phyloP scores from a whole-genome alignment of 2,888 invertebrate species.

The Ommatoiulus sabulosus region DNA sequence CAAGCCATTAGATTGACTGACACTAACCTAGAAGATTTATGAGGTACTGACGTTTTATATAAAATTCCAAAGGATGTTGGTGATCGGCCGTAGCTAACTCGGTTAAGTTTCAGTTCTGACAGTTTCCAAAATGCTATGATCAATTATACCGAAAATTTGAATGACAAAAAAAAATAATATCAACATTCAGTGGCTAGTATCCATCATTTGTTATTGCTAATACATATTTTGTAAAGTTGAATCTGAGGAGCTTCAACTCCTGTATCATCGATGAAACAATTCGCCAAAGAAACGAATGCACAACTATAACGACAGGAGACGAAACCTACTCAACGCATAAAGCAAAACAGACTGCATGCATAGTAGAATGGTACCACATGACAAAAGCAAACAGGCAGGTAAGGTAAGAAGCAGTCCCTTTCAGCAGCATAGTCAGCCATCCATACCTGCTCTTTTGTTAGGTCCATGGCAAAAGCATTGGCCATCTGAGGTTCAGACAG shows the following conservation, averaged over 20 bases:
- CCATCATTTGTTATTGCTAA: not conserved
- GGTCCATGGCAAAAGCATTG: not conserved
- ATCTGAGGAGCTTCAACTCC: too few relatives aligned
- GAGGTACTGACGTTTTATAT: not conserved
- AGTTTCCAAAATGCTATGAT: too few relatives aligned
- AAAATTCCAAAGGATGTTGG: too few relatives aligned
- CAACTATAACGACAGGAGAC: not conserved
- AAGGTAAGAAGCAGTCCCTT: slow-evolving; percentile 29
- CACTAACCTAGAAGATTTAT: not conserved
- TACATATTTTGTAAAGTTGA: too few relatives aligned
- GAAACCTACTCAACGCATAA: not conserved
- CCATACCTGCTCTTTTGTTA: slow-evolving; percentile 41
- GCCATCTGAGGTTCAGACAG: not conserved
- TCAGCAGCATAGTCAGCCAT: not conserved
- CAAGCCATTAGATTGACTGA: not conserved
- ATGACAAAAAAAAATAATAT: too few relatives aligned
- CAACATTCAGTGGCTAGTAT: not conserved
- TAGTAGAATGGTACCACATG: not conserved
- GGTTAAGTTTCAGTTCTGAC: too few relatives aligned
- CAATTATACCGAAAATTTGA: too few relatives aligned
- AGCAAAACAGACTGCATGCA: slow-evolving; percentile 42
- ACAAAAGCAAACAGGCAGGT: slow-evolving; percentile 28
- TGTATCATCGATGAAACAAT: not conserved
- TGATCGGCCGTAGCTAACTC: too few relatives aligned
- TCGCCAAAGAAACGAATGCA: not conserved